phyloP scores from a whole-genome alignment of 23 tunicate species.

The Halocynthia roretzi region DNA sequence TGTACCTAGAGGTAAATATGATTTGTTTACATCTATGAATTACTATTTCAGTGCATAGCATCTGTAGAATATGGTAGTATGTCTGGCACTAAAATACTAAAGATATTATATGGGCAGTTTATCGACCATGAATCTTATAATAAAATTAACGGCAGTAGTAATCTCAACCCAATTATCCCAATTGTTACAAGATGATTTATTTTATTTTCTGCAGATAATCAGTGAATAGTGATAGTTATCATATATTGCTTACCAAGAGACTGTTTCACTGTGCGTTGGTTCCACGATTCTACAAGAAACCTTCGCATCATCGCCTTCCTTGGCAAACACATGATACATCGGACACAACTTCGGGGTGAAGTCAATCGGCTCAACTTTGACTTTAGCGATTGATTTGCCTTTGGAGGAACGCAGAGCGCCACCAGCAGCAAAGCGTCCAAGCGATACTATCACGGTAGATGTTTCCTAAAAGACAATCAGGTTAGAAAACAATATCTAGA shows the following conservation, averaged over 20 bases:
- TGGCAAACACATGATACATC: conserved; percentile 87
- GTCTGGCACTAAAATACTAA: no score
- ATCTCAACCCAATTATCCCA: no score
- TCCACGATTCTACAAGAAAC: conserved; percentile 59
- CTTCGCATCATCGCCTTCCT: conserved; percentile 84
- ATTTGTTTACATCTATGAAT: no score
- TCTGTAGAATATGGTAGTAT: no score
- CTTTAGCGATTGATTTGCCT: conserved; percentile 87
- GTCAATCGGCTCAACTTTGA: conserved; percentile 60
- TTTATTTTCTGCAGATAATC: no score
- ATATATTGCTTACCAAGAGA: conserved; percentile 65
- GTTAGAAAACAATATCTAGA: neutral
- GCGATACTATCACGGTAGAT: conserved; percentile 55
- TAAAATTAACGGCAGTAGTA: no score
- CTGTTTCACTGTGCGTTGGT: conserved; percentile 45
- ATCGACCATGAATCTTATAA: no score
- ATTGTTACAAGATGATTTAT: no score
- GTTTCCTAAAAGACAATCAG: neutral
- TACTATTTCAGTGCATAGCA: no score
- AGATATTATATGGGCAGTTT: no score
- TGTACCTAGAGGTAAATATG: conserved; percentile 23
- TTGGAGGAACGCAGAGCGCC: conserved; percentile 79
- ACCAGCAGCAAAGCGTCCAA: conserved; percentile 77
- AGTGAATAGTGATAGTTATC: no score
- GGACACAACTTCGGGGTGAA: conserved; percentile 80